Base-by-base conservation (phyloP, 2,888 invertebrate species). In the Lasioglossum figueresi region DNA sequence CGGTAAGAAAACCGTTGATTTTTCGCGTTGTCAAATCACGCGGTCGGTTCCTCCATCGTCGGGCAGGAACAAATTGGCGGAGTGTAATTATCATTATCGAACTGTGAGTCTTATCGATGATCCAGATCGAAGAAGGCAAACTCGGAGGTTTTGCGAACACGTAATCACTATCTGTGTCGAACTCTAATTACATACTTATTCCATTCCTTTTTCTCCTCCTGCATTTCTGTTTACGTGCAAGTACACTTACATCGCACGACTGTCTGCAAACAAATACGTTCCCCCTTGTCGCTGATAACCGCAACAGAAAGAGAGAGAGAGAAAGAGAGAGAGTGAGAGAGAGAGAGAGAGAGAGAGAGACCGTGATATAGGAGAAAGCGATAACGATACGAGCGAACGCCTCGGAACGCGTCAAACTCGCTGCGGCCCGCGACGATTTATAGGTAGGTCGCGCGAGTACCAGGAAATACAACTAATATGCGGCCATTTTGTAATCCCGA, bases 401-500 rank as follows among this genome's bases (percentile, higher is more conserved):
- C 82, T 80, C 48, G 68, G 81, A 82, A 84, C 70, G 37, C 52
- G 43, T n/a, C n/a, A 14, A 31, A 40, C n/a, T 23, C 12, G 59
- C 63, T 71, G 34, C 31, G 37, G 31, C 16, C 68, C 56, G 23
- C 66, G 43, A 81, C 76, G 63, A 82, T 80, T 81, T 80, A 76
- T 74, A 80, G 76, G 70, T 81, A 76, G 76, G 37, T 71, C 79
- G 80, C 31, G 80, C 81, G 82, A 82, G 83, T 83, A 79, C 81
- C 68, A 37, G 45, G 52, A 71, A 82, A 74, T 76, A 63, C 80
- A 82, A 77, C 83, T 88, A 89, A 89, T 90, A 70, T 37, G 70
- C 88, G 56, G 82, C 82, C 84, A 90, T 90, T 90, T 90, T 76
- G 86, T 86, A 84, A 84, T 88, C 90, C 79, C 56, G 74, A 83